Evolutionary conservation across 1,140 invertebrate species (phyloP), one percentile per base, ranked within the genome.

Genomic region (Geopemphigus sp.): DNA sequence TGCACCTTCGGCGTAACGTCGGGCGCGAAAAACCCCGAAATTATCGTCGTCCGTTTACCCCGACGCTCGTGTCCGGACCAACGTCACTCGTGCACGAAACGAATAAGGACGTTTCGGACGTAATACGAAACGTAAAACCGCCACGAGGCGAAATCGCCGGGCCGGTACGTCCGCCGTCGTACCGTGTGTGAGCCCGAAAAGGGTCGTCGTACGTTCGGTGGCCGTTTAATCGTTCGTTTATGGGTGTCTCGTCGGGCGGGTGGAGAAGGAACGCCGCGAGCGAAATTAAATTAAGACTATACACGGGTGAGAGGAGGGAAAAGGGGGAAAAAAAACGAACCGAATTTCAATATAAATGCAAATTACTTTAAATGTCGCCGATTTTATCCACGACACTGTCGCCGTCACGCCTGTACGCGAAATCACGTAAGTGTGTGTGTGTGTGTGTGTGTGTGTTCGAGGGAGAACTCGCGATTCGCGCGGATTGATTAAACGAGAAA

Each of bases 271-370:
- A 47, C 8, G 22, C 22, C 11, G 22, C 12, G 24, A 61, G 57
- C n/a, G 17, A 63, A 50, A 78, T 78, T 57, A 76, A 76, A 76
- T 76, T 76, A 76, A 59, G 32, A 50, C 74, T 47, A 61, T 39
- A 39, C 8, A 39, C 8, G 3, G 56, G 39, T 50, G 24, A 70
- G 0, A 53, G 61, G 47, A 5, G 22, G 17, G 32, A 6, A 61
- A 29, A 57, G 47, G 57, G 12, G 32, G 12, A 78, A 61, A 78
- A 29, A 72, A 57, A 76, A 59, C 26, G 22, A 78, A 47, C 57
- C 22, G 26, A 78, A 78, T 78, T 78, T 78, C 57, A 78, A 78
- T 78, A 78, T 78, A 78, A 63, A 78, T 78, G 74, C 74, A 78
- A 78, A 78, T 78, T 78, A 78, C 39, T 63, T 50, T 61, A 63